Base-by-base conservation (phyloP, 2,888 invertebrate genomes). In the Stratiomys singularior region DNA sequence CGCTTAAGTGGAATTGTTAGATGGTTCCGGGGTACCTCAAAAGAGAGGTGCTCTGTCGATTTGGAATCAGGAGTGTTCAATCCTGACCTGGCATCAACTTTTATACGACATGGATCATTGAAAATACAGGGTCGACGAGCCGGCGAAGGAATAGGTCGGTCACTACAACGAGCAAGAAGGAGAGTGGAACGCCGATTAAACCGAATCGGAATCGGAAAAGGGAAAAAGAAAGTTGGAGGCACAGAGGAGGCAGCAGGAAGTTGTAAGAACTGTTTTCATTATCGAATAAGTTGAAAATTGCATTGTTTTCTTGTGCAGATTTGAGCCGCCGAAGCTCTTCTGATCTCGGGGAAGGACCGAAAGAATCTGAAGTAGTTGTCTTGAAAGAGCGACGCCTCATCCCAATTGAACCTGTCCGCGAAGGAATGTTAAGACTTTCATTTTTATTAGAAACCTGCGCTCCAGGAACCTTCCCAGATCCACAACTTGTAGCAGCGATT, bases 381-480 rank as follows among this genome's bases (percentile, higher is more conserved):
- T 87, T 97, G 60, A 96, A 96, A 84, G 95, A 98, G 83, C 90
- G 97, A 72, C 92, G 95, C 81, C 86, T 98, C 76, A 96, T 98
- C 15, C 92, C 95, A 23, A 91, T 92, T 0, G 90, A 90, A 63
- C 92, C 93, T 0, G 90, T 99, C 18, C 93, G 93, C 83, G 93
- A 94, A n/a, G 99, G 99, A 9, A 94, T 98, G 89, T 89, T 94
- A 47, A 89, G 98, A 60, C 94, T 99, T 84, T 93, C 94, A 63
- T 97, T 99, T 86, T 88, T 99, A 44, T 86, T 99, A 81, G 99
- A 99, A 87, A 96, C 96, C 11, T 97, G 97, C 81, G 94, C 96
- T 78, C 99, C 99, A 0, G 99, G 99, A 0, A 92, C 95, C 0
- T 93, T 99, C 76, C 99, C 99, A 0, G 99, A 99, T 88, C 94